Evolutionary conservation across 2,113 vertebrate species (phyloP).

Genomic region (Python bivittatus): DNA sequence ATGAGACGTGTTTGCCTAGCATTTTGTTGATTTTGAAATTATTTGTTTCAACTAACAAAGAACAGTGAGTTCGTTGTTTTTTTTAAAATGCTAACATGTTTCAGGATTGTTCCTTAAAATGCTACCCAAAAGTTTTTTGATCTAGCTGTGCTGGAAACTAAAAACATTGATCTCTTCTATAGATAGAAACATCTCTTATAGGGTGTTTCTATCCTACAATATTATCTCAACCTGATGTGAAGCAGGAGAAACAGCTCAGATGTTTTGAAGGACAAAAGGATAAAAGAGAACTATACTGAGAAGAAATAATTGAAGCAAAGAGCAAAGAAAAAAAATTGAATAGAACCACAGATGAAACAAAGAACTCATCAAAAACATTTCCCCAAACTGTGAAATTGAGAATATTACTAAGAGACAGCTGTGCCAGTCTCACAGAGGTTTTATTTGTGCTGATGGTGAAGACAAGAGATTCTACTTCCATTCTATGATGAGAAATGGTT

Average conservation of each 20-base stretch:
- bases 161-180: background rate
- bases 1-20: background rate
- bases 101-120: background rate
- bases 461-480: background rate
- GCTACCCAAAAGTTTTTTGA: background rate
- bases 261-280: background rate
- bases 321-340: background rate
- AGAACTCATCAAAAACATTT: slow-evolving; percentile 42
- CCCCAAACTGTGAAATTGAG: slow-evolving; percentile 24
- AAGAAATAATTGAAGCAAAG: background rate
- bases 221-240: background rate
- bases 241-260: background rate
- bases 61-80: background rate
- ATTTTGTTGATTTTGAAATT: background rate
- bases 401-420: slow-evolving; percentile 29
- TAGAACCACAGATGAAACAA: slow-evolving; percentile 21
- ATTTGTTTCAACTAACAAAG: background rate
- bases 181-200: background rate
- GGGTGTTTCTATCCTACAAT: background rate
- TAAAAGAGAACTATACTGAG: background rate
- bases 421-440: slow-evolving; percentile 1
- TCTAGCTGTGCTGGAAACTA: background rate
- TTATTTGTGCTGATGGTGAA: slow-evolving; percentile 35
- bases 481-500: rapidly evolving
- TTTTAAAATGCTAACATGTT: background rate